Evolutionary conservation across 2,888 invertebrate species (phyloP).

Genomic region (Brachylomia viminalis): DNA sequence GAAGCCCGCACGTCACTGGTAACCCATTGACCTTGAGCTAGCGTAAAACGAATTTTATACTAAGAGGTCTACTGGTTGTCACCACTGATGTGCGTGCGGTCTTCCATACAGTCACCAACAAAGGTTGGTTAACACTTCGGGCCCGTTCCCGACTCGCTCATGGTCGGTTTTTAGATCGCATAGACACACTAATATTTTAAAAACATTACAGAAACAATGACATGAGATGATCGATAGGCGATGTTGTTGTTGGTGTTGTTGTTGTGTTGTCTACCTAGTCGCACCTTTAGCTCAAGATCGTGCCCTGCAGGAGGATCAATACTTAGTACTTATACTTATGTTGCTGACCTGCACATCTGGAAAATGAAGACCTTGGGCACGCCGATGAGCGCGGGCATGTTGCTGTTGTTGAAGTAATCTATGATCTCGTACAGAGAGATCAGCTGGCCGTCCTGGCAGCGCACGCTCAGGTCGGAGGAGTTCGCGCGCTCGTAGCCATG

Average conservation of each 20-base stretch:
- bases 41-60: no score
- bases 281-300: neutral
- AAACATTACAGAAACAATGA: neutral
- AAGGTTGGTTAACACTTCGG: neutral
- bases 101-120: no score
- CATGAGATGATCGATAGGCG: no score
- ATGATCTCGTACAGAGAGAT: slow-evolving; percentile 89
- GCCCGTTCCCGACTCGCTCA: neutral
- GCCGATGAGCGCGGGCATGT: slow-evolving; percentile 87
- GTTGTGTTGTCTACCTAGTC: no score
- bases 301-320: neutral
- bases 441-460: slow-evolving; percentile 90
- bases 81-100: no score
- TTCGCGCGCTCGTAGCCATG: slow-evolving; percentile 90
- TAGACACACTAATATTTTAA: neutral
- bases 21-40: neutral
- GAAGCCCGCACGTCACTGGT: neutral
- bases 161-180: neutral
- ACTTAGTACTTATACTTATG: neutral
- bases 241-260: no score
- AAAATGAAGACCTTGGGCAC: slow-evolving; percentile 94
- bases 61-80: neutral
- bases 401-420: slow-evolving; percentile 90
- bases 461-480: slow-evolving; percentile 89
- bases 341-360: slow-evolving; percentile 92